phyloP scores from a whole-genome alignment of 1,140 invertebrate genomes.

The Brachionus sp. region DNA sequence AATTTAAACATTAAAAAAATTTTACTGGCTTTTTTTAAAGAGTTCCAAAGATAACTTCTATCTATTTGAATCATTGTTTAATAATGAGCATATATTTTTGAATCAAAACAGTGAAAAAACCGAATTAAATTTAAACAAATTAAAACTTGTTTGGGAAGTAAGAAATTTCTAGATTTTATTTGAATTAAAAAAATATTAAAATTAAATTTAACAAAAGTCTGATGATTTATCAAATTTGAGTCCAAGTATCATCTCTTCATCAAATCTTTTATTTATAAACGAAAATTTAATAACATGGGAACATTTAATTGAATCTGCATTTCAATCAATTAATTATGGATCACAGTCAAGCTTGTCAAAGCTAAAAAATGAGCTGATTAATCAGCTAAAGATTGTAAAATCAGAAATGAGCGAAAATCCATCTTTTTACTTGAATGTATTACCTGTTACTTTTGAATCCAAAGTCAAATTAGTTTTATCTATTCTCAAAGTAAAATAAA shows the following conservation, averaged over 20 bases:
- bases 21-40: background rate
- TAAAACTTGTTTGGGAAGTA: slow-evolving; percentile 43
- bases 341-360: slow-evolving; percentile 7
- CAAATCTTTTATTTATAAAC: slow-evolving; percentile 17
- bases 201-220: background rate
- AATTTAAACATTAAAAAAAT: background rate
- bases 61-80: slow-evolving; percentile 4
- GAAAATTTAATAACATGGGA: slow-evolving; percentile 19
- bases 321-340: background rate
- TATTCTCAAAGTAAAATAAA: background rate
- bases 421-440: background rate
- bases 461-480: slow-evolving; percentile 26
- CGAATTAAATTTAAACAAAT: background rate
- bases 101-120: slow-evolving; percentile 35
- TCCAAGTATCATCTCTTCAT: background rate
- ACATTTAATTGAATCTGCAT: slow-evolving; percentile 6
- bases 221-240: slow-evolving; percentile 37
- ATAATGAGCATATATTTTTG: slow-evolving; percentile 28
- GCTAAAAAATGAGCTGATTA: background rate
- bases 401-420: background rate
- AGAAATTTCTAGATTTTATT: background rate
- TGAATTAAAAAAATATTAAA: background rate
- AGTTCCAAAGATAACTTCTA: slow-evolving; percentile 8
- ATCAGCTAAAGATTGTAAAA: background rate
- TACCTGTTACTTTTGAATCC: slow-evolving; percentile 28